Evolutionary conservation across 2,888 invertebrate species (phyloP).

Genomic region (Dermolepida albohirtum): DNA sequence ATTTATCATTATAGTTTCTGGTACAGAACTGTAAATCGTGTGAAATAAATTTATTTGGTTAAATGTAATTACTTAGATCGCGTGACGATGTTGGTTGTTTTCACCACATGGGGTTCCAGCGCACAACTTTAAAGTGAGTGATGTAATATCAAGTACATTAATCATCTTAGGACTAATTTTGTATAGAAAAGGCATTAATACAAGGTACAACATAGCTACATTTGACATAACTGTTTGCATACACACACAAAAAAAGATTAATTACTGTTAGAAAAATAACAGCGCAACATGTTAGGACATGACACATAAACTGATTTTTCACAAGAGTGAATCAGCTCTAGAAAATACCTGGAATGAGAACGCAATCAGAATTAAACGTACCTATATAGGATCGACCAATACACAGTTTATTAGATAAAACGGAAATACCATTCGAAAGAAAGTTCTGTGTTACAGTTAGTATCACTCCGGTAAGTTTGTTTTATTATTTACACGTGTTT

Average conservation of each 20-base stretch:
- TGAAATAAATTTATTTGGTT: slow-evolving; percentile 55
- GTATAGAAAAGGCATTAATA: slow-evolving; percentile 15
- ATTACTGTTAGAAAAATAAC: too few species aligned
- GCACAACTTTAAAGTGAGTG: slow-evolving; percentile 12
- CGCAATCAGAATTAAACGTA: too few species aligned
- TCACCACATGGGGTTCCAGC: slow-evolving; percentile 44
- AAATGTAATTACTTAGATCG: slow-evolving; percentile 53
- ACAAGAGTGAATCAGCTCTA: too few species aligned
- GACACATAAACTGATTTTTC: too few species aligned
- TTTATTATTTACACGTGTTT: too few species aligned
- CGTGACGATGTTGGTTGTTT: slow-evolving; percentile 49
- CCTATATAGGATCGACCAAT: too few species aligned
- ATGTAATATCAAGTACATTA: slow-evolving; percentile 34
- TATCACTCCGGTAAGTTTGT: too few species aligned
- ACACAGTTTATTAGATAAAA: too few species aligned
- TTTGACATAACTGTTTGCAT: slow-evolving; percentile 7
- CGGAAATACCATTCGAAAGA: too few species aligned
- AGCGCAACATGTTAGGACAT: too few species aligned
- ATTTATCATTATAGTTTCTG: slow-evolving; percentile 49
- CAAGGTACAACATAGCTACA: background rate
- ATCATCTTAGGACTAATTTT: slow-evolving; percentile 37
- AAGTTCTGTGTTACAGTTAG: too few species aligned
- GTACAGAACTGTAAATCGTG: slow-evolving; percentile 49
- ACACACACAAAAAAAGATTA: background rate
- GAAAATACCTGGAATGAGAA: too few species aligned